phyloP scores from a whole-genome alignment of 2,113 vertebrate species.

The Paracanthobrama guichenoti region DNA sequence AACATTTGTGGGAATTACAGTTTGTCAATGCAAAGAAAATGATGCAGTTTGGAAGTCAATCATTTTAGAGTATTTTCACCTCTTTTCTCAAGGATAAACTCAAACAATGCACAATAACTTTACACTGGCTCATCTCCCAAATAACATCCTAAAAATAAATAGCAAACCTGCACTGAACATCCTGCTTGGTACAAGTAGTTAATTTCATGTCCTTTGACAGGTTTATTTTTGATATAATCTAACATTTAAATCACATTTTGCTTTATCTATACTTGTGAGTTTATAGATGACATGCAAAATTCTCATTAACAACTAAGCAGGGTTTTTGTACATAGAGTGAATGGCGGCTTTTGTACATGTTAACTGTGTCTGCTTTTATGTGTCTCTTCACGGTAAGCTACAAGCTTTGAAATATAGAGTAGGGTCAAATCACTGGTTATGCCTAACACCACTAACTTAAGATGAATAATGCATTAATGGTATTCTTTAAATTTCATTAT shows the following conservation, averaged over 20 bases:
- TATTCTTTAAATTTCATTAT: slow-evolving; percentile 34
- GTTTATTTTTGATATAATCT: slow-evolving; percentile 16
- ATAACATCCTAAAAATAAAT: slow-evolving; percentile 25
- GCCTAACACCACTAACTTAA: slow-evolving; percentile 43
- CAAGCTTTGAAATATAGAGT: slow-evolving; percentile 25
- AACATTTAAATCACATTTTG: slow-evolving; percentile 6
- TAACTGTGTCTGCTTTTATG: slow-evolving; percentile 22
- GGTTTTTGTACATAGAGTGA: slow-evolving; percentile 49
- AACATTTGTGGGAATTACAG: neutral
- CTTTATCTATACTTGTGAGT: slow-evolving; percentile 12
- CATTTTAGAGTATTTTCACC: slow-evolving; percentile 1
- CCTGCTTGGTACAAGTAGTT: neutral
- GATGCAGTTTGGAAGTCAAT: neutral
- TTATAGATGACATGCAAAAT: slow-evolving; percentile 37
- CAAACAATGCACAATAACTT: neutral
- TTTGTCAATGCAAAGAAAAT: neutral
- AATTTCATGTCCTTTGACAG: neutral
- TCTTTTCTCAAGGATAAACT: slow-evolving; percentile 1
- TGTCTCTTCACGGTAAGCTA: slow-evolving; percentile 32
- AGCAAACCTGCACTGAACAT: slow-evolving; percentile 14
- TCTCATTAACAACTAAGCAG: slow-evolving; percentile 33
- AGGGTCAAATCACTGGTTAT: slow-evolving; percentile 55
- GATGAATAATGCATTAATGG: slow-evolving; percentile 27
- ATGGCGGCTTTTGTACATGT: neutral
- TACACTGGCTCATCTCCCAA: slow-evolving; percentile 19